Evolutionary conservation across 1,140 invertebrate species (phyloP), one percentile per base, ranked within the genome.

Genomic region (Bombus superbus): DNA sequence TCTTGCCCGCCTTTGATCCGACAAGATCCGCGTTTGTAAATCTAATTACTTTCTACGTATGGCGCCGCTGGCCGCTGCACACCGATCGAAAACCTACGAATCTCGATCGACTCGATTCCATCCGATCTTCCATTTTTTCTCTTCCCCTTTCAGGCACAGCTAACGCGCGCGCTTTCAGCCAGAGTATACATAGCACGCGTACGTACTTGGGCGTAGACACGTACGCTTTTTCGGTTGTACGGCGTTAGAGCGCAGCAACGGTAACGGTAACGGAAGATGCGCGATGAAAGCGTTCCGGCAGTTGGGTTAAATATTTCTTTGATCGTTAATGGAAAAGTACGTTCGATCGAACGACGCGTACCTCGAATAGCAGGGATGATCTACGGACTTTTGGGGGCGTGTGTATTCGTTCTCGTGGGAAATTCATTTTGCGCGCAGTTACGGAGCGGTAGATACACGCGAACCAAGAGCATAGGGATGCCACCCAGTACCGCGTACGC

Each of bases 381-480:
- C 83, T 89, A 89, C 82, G 72, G 66, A 40, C 47, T 81, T 66
- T 83, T n/a, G 64, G n/a, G 64, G n/a, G 44, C 13, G 5, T 15
- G 25, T 59, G 78, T 53, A 66, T n/a, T 75, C 53, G 47, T 22
- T 42, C 47, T 75, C 4, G n/a, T 25, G 47, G n/a, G 53, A 62
- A 77, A 57, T 77, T 66, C 59, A 59, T 25, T 57, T 57, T 25
- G 42, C 38, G 44, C 78, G 38, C 18, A 22, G 47, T 62, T 68
- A 81, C 78, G 28, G 15, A 32, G 22, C 28, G n/a, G 64, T 76
- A 69, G 59, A 68, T 72, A 62, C 69, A 44, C 13, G 44, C 32
- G 53, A 53, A 28, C 62, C 35, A 83, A 57, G 40, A 66, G 74
- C 85, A 77, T 76, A 62, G 81, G 66, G 78, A 86, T 77, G 73